Conservation (phyloP, 2,888 invertebrate genomes). For the Chrysomela aeneicollis region DNA sequence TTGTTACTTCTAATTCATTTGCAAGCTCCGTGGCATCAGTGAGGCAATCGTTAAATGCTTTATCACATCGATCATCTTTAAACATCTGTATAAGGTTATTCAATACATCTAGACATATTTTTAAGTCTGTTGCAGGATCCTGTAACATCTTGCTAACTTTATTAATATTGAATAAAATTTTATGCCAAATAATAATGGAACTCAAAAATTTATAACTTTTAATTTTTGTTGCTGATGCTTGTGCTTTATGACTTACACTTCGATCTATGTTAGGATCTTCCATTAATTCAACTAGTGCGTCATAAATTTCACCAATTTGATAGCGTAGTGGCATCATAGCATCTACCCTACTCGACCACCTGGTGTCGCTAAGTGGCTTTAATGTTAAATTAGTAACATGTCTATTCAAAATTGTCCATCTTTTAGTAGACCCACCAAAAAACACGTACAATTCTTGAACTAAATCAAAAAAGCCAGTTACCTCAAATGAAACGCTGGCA, state of each 20-base stretch:
- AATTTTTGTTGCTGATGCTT: too few species aligned
- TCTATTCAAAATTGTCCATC: neutral
- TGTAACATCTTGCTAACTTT: too few species aligned
- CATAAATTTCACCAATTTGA: neutral
- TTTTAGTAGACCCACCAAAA: conserved; percentile 6
- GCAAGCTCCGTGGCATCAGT: neutral
- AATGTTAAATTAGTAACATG: neutral
- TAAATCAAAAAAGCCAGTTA: conserved; percentile 11
- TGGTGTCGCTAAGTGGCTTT: neutral
- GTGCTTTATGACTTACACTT: too few species aligned
- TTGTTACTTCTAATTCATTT: neutral
- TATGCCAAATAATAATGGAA: too few species aligned
- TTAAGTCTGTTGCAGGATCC: too few species aligned
- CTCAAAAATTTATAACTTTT: too few species aligned
- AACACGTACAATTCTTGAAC: conserved; percentile 13
- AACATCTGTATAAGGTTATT: too few species aligned
- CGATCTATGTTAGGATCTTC: too few species aligned
- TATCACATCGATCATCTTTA: too few species aligned
- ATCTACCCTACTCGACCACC: neutral
- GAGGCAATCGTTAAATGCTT: too few species aligned
- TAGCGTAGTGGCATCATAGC: neutral
- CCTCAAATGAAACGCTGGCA: neutral
- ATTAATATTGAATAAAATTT: too few species aligned
- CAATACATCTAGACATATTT: too few species aligned
- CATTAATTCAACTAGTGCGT: neutral